Conservation (phyloP, 2,888 invertebrate genomes). For the Cataglyphis albicans region DNA sequence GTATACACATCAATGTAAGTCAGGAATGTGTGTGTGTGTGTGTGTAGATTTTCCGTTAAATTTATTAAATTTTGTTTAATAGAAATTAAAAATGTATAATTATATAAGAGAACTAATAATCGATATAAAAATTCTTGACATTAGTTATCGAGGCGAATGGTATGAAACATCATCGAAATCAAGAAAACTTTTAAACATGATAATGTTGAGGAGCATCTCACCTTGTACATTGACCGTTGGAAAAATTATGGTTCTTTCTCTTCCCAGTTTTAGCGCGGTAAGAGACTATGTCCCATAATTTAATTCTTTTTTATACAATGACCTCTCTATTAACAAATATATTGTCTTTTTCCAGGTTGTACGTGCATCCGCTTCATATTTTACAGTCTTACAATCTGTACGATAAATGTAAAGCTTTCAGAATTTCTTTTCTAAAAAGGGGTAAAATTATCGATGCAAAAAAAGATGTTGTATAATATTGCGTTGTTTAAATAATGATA, state of each 20-base stretch:
- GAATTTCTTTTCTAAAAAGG: neutral
- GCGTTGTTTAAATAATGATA: neutral
- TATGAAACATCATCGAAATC: conserved; percentile 28
- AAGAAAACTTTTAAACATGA: conserved; percentile 33
- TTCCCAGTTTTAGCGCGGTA: conserved; percentile 50
- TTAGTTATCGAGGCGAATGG: conserved; percentile 31
- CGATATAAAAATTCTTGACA: neutral
- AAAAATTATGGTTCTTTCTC: conserved; percentile 46
- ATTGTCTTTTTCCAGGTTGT: conserved; percentile 2
- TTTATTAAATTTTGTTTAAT: neutral
- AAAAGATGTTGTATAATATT: conserved; percentile 2
- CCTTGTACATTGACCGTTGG: conserved; percentile 43
- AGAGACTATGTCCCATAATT: neutral
- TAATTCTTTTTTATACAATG: neutral
- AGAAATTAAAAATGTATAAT: neutral
- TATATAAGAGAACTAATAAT: neutral
- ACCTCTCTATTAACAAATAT: neutral
- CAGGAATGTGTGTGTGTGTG: no score
- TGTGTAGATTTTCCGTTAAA: neutral
- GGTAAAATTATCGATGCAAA: neutral
- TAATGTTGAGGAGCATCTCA: conserved; percentile 34
- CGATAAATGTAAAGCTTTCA: neutral
- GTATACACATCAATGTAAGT: conserved; percentile 53
- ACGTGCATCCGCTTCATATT: conserved; percentile 41
- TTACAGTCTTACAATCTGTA: conserved; percentile 32